Evolutionary conservation across 2,888 invertebrate species (phyloP), one percentile per base, ranked within the genome.

Genomic region (Drosophila kambysellisi): DNA sequence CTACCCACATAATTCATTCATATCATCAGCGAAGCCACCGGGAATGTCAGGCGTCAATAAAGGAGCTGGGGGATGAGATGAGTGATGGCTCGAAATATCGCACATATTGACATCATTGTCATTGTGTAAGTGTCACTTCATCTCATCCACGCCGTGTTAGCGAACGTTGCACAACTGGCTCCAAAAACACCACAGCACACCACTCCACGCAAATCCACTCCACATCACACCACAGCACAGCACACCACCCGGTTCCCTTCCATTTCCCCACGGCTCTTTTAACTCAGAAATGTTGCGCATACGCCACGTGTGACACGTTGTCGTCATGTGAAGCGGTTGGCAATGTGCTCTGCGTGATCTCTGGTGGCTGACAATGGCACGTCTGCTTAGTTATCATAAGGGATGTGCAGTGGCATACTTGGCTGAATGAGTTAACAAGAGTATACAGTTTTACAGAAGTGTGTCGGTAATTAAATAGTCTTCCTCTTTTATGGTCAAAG

Each of bases 1-100:
- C 70, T 82, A 81, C 79, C 80, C 90, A 79, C 91, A 90, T 91
- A 89, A 91, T 89, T 91, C 91, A 91, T 91, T 91, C 91, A 91
- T 91, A 91, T 88, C 91, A 83, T 84, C 90, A 89, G 82, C 76
- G 80, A 53, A 51, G 62, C 60, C 87, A 81, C 75, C 74, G 82
- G 62, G 25, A 37, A n/a, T 48, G 43, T 39, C 32, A 29, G 60
- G 73, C 59, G 43, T 43, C 41, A 35, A 46, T 32, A 17, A 39
- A 63, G 56, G 51, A 80, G 70, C 68, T 58, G 66, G 54, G 59
- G 59, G 70, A 77, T 53, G 70, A 77, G 76, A 83, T 84, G 90
- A 91, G 78, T 88, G 91, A 88, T 89, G 89, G 85, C 81, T 78
- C 63, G 65, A 76, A 71, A 89, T 82, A 89, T 82, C 79, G 81